phyloP scores from a whole-genome alignment of 1,140 invertebrate genomes.

The Calephelis nemesis region DNA sequence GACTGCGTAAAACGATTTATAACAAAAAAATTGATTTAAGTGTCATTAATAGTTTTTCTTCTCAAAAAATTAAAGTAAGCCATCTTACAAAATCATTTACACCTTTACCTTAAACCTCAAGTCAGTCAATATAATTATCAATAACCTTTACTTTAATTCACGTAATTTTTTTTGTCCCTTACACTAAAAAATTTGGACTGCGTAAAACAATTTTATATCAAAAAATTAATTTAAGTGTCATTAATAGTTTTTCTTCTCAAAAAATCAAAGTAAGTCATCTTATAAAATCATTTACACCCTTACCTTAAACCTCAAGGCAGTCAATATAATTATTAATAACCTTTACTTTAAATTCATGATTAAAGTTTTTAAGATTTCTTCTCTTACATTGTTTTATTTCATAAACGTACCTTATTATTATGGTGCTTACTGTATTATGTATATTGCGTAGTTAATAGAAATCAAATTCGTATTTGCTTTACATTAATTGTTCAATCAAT shows the following conservation, averaged over 20 bases:
- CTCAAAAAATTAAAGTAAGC: neutral
- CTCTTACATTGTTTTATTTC: slow-evolving; percentile 10
- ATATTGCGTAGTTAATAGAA: neutral
- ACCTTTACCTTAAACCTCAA: slow-evolving; percentile 12
- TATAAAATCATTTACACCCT: neutral
- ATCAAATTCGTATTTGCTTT: slow-evolving; percentile 16
- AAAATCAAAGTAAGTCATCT: neutral
- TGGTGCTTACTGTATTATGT: slow-evolving; percentile 7
- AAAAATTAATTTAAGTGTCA: too few species aligned
- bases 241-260: too few species aligned
- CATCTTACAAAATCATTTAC: neutral
- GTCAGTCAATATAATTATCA: slow-evolving; percentile 7
- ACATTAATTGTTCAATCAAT: neutral
- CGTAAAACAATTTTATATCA: too few species aligned
- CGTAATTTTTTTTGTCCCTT: too few species aligned
- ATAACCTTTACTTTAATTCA: slow-evolving; percentile 7
- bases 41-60: too few species aligned
- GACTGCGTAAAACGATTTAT: too few species aligned
- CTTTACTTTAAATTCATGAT: slow-evolving; percentile 12
- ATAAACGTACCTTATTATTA: neutral
- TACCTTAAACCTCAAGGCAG: slow-evolving; percentile 14
- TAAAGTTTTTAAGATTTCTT: neutral
- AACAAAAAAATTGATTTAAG: too few species aligned
- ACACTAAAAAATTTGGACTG: too few species aligned
- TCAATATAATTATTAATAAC: slow-evolving; percentile 2